A percentile compares a stretch with the other conserved stretches of the same genome.
These are phyloP conservation scores for Ceratotherium simum DNA, from an alignment of 2,113 vertebrate genomes.

Conservation along the genomic window DNA sequence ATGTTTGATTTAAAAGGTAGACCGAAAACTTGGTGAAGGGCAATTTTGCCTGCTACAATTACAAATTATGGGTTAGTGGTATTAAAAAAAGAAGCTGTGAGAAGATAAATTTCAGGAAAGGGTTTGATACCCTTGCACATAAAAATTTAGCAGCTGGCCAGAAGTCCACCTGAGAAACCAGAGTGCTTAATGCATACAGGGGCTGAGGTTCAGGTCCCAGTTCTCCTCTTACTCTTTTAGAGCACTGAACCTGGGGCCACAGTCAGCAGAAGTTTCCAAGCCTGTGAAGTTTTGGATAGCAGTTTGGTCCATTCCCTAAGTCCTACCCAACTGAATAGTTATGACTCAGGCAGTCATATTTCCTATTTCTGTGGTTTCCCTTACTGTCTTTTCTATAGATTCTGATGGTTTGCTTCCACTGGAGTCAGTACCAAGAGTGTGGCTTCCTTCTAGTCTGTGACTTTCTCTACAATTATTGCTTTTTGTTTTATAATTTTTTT, in stretches of 20 bases:
- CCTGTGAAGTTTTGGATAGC: background rate
- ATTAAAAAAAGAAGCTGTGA: background rate
- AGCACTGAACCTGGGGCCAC: background rate
- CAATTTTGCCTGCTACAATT: constrained; percentile 9
- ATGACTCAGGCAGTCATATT: background rate
- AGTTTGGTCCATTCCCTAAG: background rate
- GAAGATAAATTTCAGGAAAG: background rate
- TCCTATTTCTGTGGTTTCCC: background rate
- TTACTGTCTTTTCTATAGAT: background rate
- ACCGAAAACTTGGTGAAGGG: background rate
- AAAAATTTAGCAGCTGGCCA: background rate
- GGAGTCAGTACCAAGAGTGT: background rate
- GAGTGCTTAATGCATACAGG: too few relatives aligned
- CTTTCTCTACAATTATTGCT: background rate
- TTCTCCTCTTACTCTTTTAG: background rate
- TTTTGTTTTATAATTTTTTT: background rate
- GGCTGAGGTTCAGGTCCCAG: background rate
- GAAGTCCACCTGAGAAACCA: background rate
- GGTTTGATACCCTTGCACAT: background rate
- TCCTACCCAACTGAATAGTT: background rate
- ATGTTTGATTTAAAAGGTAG: constrained; percentile 21
- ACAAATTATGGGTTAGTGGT: background rate
- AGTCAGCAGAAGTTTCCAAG: background rate
- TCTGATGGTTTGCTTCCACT: background rate
- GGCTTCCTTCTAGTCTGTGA: background rate